Percentiles rank a stretch among this genome's conserved stretches.
Evolutionary conservation across 2,113 vertebrate species (phyloP).

Genomic region (Parus major): DNA sequence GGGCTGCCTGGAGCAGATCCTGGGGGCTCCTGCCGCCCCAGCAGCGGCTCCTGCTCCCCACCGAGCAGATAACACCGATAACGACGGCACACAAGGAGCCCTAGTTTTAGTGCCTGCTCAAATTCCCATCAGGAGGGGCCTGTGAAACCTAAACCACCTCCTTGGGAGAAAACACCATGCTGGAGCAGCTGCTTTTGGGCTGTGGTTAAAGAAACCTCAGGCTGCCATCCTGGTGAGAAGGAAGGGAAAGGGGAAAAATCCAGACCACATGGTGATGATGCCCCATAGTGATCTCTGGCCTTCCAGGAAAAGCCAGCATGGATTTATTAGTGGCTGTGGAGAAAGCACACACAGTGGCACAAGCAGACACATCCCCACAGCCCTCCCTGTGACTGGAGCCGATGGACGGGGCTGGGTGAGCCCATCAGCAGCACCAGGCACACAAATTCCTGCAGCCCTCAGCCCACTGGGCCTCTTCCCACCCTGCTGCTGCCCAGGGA

Average conservation of each 20-base stretch:
- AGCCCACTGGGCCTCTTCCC: not conserved
- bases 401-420: fast-evolving
- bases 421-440: not conserved
- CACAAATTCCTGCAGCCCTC: not conserved
- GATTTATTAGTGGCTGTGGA: fast-evolving
- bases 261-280: not conserved
- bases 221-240: not conserved
- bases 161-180: not conserved
- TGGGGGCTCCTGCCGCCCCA: not conserved
- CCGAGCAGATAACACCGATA: not conserved
- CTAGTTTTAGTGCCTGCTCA: not conserved
- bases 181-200: not conserved
- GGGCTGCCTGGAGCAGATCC: not conserved
- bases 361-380: fast-evolving
- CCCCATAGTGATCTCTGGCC: not conserved
- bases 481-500: not conserved
- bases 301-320: not conserved
- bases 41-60: not conserved
- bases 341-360: fast-evolving
- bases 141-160: not conserved
- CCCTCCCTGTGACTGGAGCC: fast-evolving
- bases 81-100: not conserved
- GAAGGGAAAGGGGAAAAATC: not conserved
- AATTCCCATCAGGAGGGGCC: not conserved
- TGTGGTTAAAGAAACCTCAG: not conserved